Base-by-base conservation (phyloP, 2,888 invertebrate genomes). In the Helobdella robusta region DNA sequence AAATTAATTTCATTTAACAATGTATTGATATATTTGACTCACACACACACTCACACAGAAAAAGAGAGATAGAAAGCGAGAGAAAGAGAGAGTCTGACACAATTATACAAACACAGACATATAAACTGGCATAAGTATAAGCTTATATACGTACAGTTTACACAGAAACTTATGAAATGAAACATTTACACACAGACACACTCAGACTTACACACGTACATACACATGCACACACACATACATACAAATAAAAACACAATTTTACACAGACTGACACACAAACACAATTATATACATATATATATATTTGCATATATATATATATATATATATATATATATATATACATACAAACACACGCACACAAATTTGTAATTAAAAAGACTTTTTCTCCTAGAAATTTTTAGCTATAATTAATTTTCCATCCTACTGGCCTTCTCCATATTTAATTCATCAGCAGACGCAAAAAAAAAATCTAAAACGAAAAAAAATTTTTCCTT, bases 1-100 rank as follows among this genome's bases (percentile, higher is more conserved):
- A n/a, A n/a, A n/a, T n/a, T n/a, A n/a, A n/a, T n/a, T n/a, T n/a
- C n/a, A n/a, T n/a, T n/a, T n/a, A n/a, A n/a, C n/a, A n/a, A n/a
- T n/a, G n/a, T n/a, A n/a, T n/a, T n/a, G n/a, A n/a, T n/a, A 18
- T 28, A 52, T 28, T 52, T 25, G 28, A 25, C 28, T 20, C 25
- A 28, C 52, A 52, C 52, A 30, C 52, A 30, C 52, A 15, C 52
- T 25, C 18, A 18, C 15, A 11, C 15, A 58, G 86, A 85, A 73
- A 84, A 86, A 76, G 86, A 86, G 75, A 86, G 32, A 8, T n/a
- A 58, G 58, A 58, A 32, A 15, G 32, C 23, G 58, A 58, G 58
- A 30, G 58, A 11, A n/a, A 15, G 58, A 28, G 25, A 58, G 32
- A 58, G 25, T 8, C n/a, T 40, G n/a, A 40, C n/a, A 40, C 11